phyloP scores from a whole-genome alignment of 2,888 invertebrate genomes.

The Campaea margaritaria region DNA sequence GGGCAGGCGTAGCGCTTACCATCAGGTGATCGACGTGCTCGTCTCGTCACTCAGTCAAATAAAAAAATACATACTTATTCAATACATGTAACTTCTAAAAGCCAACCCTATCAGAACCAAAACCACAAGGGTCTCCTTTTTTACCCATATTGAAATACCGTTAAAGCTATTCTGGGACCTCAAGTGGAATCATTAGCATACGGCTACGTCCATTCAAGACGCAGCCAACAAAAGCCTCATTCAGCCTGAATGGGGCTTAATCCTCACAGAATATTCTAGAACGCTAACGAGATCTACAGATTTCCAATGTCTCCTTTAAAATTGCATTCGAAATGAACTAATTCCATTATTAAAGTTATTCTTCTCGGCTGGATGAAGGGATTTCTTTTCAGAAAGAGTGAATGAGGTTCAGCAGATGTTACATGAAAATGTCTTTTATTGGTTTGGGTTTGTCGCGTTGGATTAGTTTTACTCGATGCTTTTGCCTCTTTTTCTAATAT shows the following conservation, averaged over 20 bases:
- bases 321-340: slow-evolving; percentile 40
- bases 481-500: background rate
- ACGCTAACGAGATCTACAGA: slow-evolving; percentile 34
- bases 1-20: too few species aligned
- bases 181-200: slow-evolving; percentile 40
- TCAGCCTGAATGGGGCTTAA: slow-evolving; percentile 36
- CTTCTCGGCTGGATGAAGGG: background rate
- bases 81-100: background rate
- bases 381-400: slow-evolving; percentile 5
- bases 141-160: slow-evolving; percentile 22
- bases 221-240: slow-evolving; percentile 35
- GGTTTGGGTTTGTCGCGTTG: slow-evolving; percentile 7
- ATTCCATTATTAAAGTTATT: slow-evolving; percentile 34
- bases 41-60: too few species aligned
- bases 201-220: slow-evolving; percentile 28
- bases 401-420: slow-evolving; percentile 26
- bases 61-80: background rate
- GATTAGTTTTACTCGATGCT: background rate
- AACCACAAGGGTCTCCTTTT: background rate
- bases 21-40: too few species aligned
- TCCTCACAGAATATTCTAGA: slow-evolving; percentile 43
- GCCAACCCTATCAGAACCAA: too few species aligned
- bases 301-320: slow-evolving; percentile 35
- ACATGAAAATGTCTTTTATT: slow-evolving; percentile 23
- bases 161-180: slow-evolving; percentile 30